These are phyloP conservation scores for Trissolcus brochymenae DNA, from an alignment of 2,888 invertebrate genomes.

Conservation along the genomic window DNA sequence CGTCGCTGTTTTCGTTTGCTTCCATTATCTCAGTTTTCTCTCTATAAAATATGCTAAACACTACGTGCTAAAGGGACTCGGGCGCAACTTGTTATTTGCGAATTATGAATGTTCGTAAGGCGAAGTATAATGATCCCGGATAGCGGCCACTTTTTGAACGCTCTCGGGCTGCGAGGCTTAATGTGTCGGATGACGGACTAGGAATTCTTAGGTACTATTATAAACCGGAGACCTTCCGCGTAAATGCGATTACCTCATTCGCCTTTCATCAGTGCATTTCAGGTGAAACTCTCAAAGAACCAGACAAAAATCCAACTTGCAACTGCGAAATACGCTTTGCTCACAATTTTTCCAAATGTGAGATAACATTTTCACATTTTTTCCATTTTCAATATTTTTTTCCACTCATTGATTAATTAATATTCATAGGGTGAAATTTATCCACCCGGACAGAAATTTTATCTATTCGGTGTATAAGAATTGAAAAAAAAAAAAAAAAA, in stretches of 20 bases:
- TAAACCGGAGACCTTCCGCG: constrained; percentile 58
- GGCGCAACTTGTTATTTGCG: constrained; percentile 73
- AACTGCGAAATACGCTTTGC: too few species aligned
- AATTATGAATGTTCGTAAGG: constrained; percentile 74
- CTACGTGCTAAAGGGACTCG: constrained; percentile 58
- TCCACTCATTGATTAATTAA: too few species aligned
- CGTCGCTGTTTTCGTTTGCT: constrained; percentile 29
- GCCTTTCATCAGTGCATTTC: constrained; percentile 12
- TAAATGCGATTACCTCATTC: constrained; percentile 57
- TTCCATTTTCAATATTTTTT: too few species aligned
- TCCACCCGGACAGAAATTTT: too few species aligned
- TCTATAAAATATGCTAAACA: constrained; percentile 75
- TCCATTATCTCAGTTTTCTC: constrained; percentile 58
- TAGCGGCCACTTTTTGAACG: constrained; percentile 59
- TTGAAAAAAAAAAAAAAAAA: neutral
- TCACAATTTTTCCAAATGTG: neutral
- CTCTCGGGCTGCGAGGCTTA: constrained; percentile 57
- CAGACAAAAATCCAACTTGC: neutral
- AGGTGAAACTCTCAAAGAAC: constrained; percentile 24
- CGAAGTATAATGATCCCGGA: constrained; percentile 67
- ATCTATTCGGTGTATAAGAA: too few species aligned
- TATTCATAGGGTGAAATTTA: too few species aligned
- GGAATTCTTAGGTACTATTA: constrained; percentile 56
- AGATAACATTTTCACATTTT: neutral
- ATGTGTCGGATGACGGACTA: constrained; percentile 59